Conservation (phyloP, 2,888 invertebrate species). For the Norana najaformis region DNA sequence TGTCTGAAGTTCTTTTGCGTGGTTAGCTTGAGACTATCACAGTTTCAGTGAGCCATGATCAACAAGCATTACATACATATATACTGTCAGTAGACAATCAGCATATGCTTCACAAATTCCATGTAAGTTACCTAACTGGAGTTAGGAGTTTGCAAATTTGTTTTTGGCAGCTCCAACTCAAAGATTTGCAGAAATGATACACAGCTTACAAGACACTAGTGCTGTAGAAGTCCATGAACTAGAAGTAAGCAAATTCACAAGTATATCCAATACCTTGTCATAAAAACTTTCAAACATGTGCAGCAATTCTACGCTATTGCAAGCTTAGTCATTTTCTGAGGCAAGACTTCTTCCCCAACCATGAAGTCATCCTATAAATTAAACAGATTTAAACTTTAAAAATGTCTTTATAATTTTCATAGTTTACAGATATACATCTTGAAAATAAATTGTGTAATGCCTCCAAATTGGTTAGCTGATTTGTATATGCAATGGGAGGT, state of each 20-base stretch:
- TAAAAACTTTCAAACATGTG: not conserved
- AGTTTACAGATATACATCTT: not conserved
- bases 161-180: not conserved
- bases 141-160: not conserved
- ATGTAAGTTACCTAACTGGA: not conserved
- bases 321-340: slow-evolving; percentile 45
- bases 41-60: not conserved
- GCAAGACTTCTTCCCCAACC: slow-evolving; percentile 50
- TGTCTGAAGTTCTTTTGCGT: not conserved
- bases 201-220: not conserved
- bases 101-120: not conserved
- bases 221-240: not conserved
- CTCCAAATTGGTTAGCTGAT: too few relatives aligned
- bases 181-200: too few relatives aligned
- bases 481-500: too few relatives aligned
- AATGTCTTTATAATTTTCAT: not conserved
- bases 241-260: not conserved
- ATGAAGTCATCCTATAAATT: slow-evolving; percentile 53
- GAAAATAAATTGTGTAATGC: not conserved
- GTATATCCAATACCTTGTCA: not conserved
- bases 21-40: not conserved
- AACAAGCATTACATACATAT: not conserved
- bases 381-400: not conserved
- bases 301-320: slow-evolving; percentile 44
- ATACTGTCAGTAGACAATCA: not conserved